A percentile compares a stretch with the other conserved stretches of the same genome.
phyloP scores from a whole-genome alignment of 2,113 vertebrate species.

The Panurus biarmicus region DNA sequence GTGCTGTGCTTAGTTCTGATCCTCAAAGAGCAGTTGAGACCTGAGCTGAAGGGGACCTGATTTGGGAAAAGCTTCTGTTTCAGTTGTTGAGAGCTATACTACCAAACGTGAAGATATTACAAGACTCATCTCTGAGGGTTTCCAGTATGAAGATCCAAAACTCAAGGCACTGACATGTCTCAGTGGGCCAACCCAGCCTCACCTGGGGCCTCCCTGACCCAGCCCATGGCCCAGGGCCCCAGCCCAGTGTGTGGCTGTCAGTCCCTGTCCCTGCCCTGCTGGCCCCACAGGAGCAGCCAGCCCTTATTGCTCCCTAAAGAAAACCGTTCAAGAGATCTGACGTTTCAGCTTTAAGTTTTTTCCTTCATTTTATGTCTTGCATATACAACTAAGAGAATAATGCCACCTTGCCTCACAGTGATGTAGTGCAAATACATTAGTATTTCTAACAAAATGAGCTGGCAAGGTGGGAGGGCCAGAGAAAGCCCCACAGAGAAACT shows the following conservation, averaged over 20 bases:
- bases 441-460: neutral
- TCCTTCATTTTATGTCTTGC: neutral
- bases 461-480: neutral
- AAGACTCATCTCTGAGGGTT: neutral
- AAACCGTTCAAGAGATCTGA: neutral
- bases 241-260: accelerated
- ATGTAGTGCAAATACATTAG: slow-evolving; percentile 42
- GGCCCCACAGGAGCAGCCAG: neutral
- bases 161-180: neutral
- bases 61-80: neutral
- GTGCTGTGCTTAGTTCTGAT: neutral
- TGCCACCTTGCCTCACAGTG: slow-evolving; percentile 42
- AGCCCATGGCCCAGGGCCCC: neutral
- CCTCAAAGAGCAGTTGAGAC: neutral
- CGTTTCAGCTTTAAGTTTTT: neutral
- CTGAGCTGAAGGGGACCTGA: neutral
- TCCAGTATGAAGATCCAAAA: neutral
- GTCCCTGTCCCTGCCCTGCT: neutral
- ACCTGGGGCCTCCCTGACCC: no score
- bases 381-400: slow-evolving; percentile 47
- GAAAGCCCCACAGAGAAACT: neutral
- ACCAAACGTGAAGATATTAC: neutral
- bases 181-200: neutral
- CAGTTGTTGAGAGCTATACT: neutral
- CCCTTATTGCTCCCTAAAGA: neutral